Conservation (phyloP, 1,140 invertebrate species). For the Subanguina moxae region DNA sequence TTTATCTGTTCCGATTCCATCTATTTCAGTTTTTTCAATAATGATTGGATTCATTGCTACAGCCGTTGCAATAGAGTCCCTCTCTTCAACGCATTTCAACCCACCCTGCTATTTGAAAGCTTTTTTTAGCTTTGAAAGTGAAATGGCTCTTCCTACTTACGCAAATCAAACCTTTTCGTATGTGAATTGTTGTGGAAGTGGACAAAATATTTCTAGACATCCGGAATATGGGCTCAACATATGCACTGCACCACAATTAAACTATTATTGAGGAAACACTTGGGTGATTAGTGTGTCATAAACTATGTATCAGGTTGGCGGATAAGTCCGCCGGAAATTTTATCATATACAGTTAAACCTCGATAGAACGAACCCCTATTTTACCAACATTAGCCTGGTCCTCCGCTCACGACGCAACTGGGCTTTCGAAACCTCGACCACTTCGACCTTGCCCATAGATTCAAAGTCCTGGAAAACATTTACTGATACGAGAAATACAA, state of each 20-base stretch:
- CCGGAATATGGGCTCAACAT: not conserved
- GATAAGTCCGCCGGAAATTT: too few relatives aligned
- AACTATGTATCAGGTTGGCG: too few relatives aligned
- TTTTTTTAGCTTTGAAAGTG: slow-evolving; percentile 12
- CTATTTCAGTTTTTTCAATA: slow-evolving; percentile 17
- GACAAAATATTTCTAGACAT: slow-evolving; percentile 28
- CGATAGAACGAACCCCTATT: too few relatives aligned
- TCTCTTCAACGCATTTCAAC: slow-evolving; percentile 24
- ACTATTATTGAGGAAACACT: slow-evolving; percentile 1
- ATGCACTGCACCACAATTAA: not conserved
- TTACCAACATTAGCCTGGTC: too few relatives aligned
- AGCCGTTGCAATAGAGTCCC: slow-evolving; percentile 18
- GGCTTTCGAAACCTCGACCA: slow-evolving; percentile 26
- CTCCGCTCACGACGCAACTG: slow-evolving; percentile 28
- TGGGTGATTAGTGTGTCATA: too few relatives aligned
- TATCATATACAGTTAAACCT: too few relatives aligned
- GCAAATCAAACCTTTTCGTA: slow-evolving; percentile 2
- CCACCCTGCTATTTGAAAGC: slow-evolving; percentile 25
- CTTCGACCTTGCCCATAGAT: slow-evolving; percentile 43
- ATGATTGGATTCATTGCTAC: slow-evolving; percentile 21
- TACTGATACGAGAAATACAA: too few relatives aligned
- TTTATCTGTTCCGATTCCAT: not conserved
- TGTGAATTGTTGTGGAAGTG: slow-evolving; percentile 25
- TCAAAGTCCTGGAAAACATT: slow-evolving; percentile 33
- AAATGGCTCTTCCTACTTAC: not conserved